phyloP scores from a whole-genome alignment of 2,113 vertebrate genomes.

The Poeciliopsis prolifica region DNA sequence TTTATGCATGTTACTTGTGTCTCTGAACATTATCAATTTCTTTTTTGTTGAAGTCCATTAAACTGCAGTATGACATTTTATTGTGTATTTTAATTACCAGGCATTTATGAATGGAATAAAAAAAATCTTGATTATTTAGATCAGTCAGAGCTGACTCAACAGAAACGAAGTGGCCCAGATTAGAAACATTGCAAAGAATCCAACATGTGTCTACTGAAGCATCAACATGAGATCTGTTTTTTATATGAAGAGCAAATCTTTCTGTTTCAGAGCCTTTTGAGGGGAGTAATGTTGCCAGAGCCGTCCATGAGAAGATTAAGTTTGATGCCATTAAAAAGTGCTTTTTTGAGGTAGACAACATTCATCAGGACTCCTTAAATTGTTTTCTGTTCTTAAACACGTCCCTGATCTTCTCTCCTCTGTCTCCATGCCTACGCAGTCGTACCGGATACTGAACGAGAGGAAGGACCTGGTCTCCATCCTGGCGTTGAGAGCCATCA shows the following conservation, averaged over 20 bases:
- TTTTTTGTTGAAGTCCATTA: not conserved
- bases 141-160: too few relatives aligned
- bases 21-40: too few relatives aligned
- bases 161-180: not conserved
- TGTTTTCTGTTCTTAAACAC: not conserved
- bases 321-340: slow-evolving; percentile 87
- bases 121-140: not conserved
- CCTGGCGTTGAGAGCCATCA: slow-evolving; percentile 81
- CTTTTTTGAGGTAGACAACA: slow-evolving; percentile 84
- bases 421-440: slow-evolving; percentile 75
- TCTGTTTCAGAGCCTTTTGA: slow-evolving; percentile 93
- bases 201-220: not conserved
- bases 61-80: not conserved
- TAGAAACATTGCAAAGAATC: not conserved
- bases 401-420: slow-evolving; percentile 9
- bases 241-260: slow-evolving; percentile 13
- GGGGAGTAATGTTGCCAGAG: slow-evolving; percentile 92
- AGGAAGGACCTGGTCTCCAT: slow-evolving; percentile 88
- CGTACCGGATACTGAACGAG: slow-evolving; percentile 80
- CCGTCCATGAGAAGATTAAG: slow-evolving; percentile 91
- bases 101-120: not conserved
- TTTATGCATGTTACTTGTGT: not conserved
- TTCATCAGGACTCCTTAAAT: not conserved
- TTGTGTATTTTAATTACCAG: not conserved
- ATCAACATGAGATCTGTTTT: not conserved